Base-by-base conservation (phyloP, 1,140 invertebrate species). In the Drosophila malerkotliana region DNA sequence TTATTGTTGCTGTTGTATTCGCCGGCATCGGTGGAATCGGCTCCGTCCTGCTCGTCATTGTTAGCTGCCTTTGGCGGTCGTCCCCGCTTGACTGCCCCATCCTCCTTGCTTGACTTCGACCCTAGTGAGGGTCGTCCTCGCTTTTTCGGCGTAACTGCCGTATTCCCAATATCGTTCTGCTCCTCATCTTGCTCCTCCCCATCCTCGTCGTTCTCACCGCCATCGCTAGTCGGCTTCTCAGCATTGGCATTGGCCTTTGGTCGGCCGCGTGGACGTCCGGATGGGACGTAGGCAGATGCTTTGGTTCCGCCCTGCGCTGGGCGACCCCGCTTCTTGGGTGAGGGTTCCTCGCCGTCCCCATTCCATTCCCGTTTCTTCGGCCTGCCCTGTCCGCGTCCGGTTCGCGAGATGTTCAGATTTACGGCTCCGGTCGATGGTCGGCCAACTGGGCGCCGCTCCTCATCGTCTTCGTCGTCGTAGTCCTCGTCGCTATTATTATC, bases 341-440 rank as follows among this genome's bases (percentile, higher is more conserved):
- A 45, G 21, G 60, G 28, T 0, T 41, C n/a, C 26, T 62, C 56
- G 1, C 44, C 77, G 28, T 77, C 72, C n/a, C 72, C 66, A 48
- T 75, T 78, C 30, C 62, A 59, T 37, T 53, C 24, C 28, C 15
- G 10, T 51, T 89, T 90, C 41, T 81, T 90, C 2, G 90, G 90
- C 2, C 90, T 75, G 1, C 90, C 90, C 47, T 63, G 51, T 3
- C 90, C 89, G 24, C 89, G 90, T 14, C 90, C 90, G 1, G 81
- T 72, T 12, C 76, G 81, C 21, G 18, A 21, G 44, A 91, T 90
- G 30, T 91, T 90, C 26, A 91, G 73, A 48, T 80, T 90, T 4
- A 90, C 72, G 18, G 79, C 71, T 5, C 89, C 82, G n/a, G 85
- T 72, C 3, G 76, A 0, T 0, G 90, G 90, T 0, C 90, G 79